These are phyloP conservation scores for Sceloporus undulatus DNA, from an alignment of 2,113 vertebrate species.

Conservation along the genomic window DNA sequence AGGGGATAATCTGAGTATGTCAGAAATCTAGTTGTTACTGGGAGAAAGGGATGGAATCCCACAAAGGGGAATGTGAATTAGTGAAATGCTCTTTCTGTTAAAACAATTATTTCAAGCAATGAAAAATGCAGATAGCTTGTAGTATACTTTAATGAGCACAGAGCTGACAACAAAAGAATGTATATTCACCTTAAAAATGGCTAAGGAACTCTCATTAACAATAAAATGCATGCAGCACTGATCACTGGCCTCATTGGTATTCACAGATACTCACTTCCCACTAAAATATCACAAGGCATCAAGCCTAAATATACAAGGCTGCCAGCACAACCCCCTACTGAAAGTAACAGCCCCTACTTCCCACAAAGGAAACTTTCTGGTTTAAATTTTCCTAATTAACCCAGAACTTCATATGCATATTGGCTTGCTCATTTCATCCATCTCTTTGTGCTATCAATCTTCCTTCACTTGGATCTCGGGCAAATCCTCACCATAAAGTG, in stretches of 20 bases:
- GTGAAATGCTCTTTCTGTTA: conserved; percentile 42
- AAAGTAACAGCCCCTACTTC: conserved; percentile 34
- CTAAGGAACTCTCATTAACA: conserved; percentile 32
- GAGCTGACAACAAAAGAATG: not conserved
- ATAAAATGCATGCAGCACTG: not conserved
- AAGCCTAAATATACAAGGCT: conserved; percentile 49
- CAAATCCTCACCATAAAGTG: conserved; percentile 73
- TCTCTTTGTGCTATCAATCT: conserved; percentile 76
- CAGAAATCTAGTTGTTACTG: not conserved
- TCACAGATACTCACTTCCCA: conserved; percentile 22
- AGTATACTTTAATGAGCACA: conserved; percentile 32
- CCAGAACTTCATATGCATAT: conserved; percentile 63
- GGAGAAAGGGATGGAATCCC: too few relatives aligned
- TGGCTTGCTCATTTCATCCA: conserved; percentile 69
- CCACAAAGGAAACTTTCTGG: conserved; percentile 68
- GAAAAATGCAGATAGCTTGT: conserved; percentile 25
- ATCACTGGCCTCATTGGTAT: conserved; percentile 32
- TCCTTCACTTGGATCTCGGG: conserved; percentile 69
- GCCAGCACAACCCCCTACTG: conserved; percentile 46
- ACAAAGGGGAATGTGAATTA: not conserved
- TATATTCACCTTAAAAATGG: conserved; percentile 14
- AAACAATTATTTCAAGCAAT: conserved; percentile 1
- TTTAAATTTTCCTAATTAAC: conserved; percentile 77
- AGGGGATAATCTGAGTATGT: not conserved
- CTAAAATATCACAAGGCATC: conserved; percentile 48